These are phyloP conservation scores for Taurulus bubalis DNA, from an alignment of 2,113 vertebrate species.

Conservation along the genomic window DNA sequence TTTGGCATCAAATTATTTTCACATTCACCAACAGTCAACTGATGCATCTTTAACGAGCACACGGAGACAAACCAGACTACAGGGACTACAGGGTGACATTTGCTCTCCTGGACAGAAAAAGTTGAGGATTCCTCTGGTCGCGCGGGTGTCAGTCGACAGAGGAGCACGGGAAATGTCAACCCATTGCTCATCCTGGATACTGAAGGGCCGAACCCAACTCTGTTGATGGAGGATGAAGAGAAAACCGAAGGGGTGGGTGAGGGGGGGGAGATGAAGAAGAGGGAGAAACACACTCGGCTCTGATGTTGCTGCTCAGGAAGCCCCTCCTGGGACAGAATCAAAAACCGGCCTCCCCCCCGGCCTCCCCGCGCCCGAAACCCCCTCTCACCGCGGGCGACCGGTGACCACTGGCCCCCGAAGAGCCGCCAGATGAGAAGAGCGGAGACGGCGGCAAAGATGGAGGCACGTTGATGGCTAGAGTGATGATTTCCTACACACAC, in stretches of 20 bases:
- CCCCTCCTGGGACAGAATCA: constrained; percentile 65
- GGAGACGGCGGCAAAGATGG: constrained; percentile 45
- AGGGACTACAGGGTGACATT: constrained; percentile 27
- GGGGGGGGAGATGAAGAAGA: constrained; percentile 26
- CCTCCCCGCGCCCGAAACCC: constrained; percentile 15
- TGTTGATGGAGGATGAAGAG: constrained; percentile 51
- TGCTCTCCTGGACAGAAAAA: constrained; percentile 33
- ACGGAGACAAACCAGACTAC: constrained; percentile 11
- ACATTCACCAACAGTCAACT: not conserved
- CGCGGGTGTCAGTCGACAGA: constrained; percentile 8
- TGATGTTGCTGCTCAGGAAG: constrained; percentile 53
- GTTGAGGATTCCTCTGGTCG: constrained; percentile 39
- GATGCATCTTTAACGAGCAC: constrained; percentile 15
- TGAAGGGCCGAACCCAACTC: constrained; percentile 23
- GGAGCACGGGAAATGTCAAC: constrained; percentile 54
- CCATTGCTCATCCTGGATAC: constrained; percentile 40
- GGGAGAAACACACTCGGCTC: constrained; percentile 32
- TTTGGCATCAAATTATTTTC: not conserved
- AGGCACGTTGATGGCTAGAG: constrained; percentile 69
- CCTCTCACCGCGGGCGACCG: constrained; percentile 41
- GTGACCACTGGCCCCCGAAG: constrained; percentile 56
- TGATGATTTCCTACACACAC: constrained; percentile 82
- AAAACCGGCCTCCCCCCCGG: constrained; percentile 11
- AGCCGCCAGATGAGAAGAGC: constrained; percentile 38
- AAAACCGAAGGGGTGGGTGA: not conserved